Conservation (phyloP, 2,797 vertebrate genomes). For the Spheniscus humboldti region DNA sequence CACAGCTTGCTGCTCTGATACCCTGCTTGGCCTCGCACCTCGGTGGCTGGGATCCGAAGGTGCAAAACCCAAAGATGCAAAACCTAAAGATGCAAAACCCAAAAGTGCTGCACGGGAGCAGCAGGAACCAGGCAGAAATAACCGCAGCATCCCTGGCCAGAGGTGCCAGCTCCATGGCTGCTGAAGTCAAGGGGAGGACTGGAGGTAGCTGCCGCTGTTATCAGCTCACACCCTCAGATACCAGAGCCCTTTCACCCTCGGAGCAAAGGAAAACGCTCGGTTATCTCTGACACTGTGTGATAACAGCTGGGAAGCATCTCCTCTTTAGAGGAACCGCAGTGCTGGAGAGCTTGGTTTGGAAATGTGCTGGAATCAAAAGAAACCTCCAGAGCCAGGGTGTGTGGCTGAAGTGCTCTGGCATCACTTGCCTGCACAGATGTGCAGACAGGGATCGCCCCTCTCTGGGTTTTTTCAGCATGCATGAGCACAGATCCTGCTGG, state of each 20-base stretch:
- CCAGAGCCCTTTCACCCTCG: neutral
- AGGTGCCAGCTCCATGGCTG: neutral
- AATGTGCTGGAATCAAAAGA: neutral
- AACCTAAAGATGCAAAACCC: neutral
- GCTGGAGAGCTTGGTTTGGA: neutral
- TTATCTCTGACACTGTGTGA: neutral
- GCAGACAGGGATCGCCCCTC: neutral
- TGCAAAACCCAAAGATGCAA: neutral
- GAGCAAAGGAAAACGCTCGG: neutral
- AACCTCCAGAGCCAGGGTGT: neutral
- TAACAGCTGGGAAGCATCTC: neutral
- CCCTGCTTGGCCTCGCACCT: neutral
- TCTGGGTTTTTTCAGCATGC: accelerated
- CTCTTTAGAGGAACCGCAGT: neutral
- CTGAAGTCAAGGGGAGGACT: neutral
- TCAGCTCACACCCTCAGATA: neutral
- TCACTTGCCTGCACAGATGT: neutral
- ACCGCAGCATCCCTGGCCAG: neutral
- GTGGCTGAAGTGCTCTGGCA: neutral
- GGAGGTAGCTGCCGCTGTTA: neutral
- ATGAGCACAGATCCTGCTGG: neutral
- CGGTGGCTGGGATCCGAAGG: neutral
- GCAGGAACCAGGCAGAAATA: neutral
- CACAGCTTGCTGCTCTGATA: neutral
- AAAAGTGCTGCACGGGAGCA: neutral